Base-by-base conservation (phyloP, 2,888 invertebrate species). In the Phasia obesa region DNA sequence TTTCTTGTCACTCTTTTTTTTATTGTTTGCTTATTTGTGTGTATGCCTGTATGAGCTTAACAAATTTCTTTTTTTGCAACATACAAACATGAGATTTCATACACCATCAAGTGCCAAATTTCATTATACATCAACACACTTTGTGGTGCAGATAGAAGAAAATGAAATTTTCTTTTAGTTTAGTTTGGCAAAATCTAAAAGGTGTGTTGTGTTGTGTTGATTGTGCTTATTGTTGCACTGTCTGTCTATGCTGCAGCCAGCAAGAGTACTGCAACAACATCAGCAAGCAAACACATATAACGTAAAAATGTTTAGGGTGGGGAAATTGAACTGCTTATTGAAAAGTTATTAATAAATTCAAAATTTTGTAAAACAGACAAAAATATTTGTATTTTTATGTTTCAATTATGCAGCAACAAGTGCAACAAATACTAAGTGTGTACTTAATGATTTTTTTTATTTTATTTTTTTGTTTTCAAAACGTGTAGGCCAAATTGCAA, bases 121-220 rank as follows among this genome's bases (percentile, higher is more conserved):
- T 78, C 49, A 44, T 82, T 78, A 38, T 70, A 70, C 70, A 57
- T 82, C 82, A 78, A 44, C 78, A 78, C 78, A 83, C 79, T 75
- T 79, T 83, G 55, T 55, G 47, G 23, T 59, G 49, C 51, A 51
- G 42, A 51, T 73, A 25, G 3, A 35, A n/a, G n/a, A 77, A 71
- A 53, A 17, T 35, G 0, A 31, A 17, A 47, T 64, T 42, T 51
- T 23, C n/a, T 19, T 25, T n/a, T n/a, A 38, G 17, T 23, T 35
- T 19, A n/a, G 35, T 74, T 23, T n/a, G n/a, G n/a, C 6, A 19
- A 44, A 70, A 65, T 67, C 69, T 57, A 21, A 44, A 60, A 71
- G 76, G 75, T 76, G 53, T 73, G 71, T 69, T 73, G 71, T 69
- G 62, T 31, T 17, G 70, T 65, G 65, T 35, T n/a, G 49, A 19